phyloP scores from a whole-genome alignment of 2,113 vertebrate genomes.

The Macquaria ambigua region DNA sequence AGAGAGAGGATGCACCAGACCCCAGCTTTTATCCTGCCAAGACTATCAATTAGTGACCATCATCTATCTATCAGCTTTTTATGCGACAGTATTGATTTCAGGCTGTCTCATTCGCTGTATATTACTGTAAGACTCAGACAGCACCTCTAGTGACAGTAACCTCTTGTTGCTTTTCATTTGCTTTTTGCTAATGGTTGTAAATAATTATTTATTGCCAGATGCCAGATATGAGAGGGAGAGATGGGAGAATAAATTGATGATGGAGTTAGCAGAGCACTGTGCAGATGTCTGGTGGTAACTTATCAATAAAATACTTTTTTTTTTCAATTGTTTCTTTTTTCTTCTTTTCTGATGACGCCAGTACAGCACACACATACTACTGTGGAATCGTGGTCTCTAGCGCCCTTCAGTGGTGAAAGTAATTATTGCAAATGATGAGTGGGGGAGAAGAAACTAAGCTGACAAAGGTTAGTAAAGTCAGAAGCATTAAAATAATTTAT shows the following conservation, averaged over 20 bases:
- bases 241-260: conserved; percentile 27
- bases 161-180: conserved; percentile 71
- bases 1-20: conserved; percentile 23
- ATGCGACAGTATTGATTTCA: conserved; percentile 52
- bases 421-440: not conserved
- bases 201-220: conserved; percentile 95
- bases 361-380: accelerated
- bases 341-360: not conserved
- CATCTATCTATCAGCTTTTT: conserved; percentile 68
- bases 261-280: conserved; percentile 9
- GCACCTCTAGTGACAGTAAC: conserved; percentile 48
- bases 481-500: not conserved
- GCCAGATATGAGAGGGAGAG: conserved; percentile 71
- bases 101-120: conserved; percentile 56
- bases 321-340: conserved; percentile 10
- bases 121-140: conserved; percentile 76
- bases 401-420: conserved; percentile 46
- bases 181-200: conserved; percentile 91
- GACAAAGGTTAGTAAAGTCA: not conserved
- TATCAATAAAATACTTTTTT: conserved; percentile 61
- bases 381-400: conserved; percentile 48
- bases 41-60: conserved; percentile 57
- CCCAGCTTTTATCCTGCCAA: conserved; percentile 27
- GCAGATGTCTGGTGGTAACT: conserved; percentile 50
- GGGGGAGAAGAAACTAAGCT: not conserved